These are phyloP conservation scores for Gymnorhina tibicen DNA, from an alignment of 2,113 vertebrate genomes.

Conservation along the genomic window DNA sequence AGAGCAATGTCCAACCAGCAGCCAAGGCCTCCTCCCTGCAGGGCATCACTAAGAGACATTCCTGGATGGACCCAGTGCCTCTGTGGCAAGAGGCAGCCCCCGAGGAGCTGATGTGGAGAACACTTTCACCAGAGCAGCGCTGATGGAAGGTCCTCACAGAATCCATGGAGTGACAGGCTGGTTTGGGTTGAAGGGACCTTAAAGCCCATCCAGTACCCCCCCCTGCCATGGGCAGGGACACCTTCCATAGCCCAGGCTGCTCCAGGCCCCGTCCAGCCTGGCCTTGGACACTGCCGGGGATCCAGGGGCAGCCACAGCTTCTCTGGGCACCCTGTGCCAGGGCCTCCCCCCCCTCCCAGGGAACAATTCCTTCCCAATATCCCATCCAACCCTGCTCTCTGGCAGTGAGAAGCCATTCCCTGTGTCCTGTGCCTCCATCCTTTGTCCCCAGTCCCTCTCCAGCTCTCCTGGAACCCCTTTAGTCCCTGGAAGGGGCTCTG, in stretches of 20 bases:
- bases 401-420: background rate
- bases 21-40: background rate
- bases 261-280: accelerated
- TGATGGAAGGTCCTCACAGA: background rate
- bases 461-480: background rate
- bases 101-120: background rate
- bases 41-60: background rate
- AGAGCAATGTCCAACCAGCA: background rate
- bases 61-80: background rate
- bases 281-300: background rate
- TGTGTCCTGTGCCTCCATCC: background rate
- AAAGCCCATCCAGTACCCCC: accelerated
- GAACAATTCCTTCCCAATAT: background rate
- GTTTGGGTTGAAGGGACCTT: background rate
- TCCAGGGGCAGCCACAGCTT: background rate
- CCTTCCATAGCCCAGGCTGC: accelerated
- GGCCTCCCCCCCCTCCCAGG: accelerated
- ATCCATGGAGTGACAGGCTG: background rate
- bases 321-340: background rate
- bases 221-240: background rate
- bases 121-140: background rate
- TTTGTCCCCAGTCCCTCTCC: background rate
- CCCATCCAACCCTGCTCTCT: accelerated
- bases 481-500: background rate
- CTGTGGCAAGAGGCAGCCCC: background rate